Evolutionary conservation across 2,888 invertebrate genomes (phyloP).

Genomic region (Yponomeuta evonymella): DNA sequence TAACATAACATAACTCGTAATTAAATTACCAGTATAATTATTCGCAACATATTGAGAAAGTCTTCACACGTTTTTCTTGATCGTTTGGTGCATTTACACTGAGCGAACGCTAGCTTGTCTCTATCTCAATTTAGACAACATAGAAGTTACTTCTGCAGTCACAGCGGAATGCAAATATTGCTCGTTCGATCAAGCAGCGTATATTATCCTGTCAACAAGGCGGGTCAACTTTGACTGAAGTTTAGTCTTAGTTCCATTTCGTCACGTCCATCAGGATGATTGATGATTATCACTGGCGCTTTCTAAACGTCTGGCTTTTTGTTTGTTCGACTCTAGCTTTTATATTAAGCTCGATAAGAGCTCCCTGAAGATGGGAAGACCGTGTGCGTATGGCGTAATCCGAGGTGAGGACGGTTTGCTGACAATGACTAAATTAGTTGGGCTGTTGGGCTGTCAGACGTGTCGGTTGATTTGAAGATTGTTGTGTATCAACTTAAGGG

Average conservation of each 20-base stretch:
- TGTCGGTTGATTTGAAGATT: not conserved
- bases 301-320: conserved; percentile 34
- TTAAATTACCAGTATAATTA: too few species aligned
- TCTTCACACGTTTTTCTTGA: not conserved
- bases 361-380: not conserved
- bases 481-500: not conserved
- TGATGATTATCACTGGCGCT: conserved; percentile 49
- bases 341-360: not conserved
- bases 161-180: not conserved
- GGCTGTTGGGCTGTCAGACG: not conserved
- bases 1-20: too few species aligned
- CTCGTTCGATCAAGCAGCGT: not conserved
- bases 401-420: conserved; percentile 3
- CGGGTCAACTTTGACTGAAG: conserved; percentile 22
- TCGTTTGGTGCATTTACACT: not conserved
- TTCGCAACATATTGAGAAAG: not conserved
- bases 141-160: too few species aligned
- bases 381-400: conserved; percentile 6
- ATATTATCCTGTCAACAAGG: conserved; percentile 15
- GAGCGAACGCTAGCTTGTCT: not conserved
- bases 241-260: conserved; percentile 32
- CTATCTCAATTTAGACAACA: too few species aligned
- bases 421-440: not conserved
- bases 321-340: not conserved
- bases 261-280: conserved; percentile 58